Evolutionary conservation across 1,140 invertebrate species (phyloP).

Genomic region (Hyphantria cunea): DNA sequence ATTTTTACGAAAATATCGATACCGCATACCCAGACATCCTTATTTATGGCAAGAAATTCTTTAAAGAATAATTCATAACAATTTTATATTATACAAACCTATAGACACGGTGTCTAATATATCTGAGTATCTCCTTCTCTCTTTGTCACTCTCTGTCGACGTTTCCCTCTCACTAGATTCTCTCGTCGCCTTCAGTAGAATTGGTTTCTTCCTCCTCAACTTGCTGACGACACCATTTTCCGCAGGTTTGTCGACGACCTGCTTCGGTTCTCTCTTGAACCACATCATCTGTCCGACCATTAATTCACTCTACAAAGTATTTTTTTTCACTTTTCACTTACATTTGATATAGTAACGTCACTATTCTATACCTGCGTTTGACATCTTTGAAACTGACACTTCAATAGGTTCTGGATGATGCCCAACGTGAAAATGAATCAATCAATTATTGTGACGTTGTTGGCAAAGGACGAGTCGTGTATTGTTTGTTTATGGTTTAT

Average conservation of each 20-base stretch:
- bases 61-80: not conserved
- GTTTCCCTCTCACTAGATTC: conserved; percentile 76
- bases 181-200: conserved; percentile 60
- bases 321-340: not conserved
- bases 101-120: conserved; percentile 72
- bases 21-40: conserved; percentile 12
- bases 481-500: conserved; percentile 5
- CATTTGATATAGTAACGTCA: conserved; percentile 11
- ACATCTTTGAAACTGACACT: conserved; percentile 6
- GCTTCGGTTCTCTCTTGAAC: conserved; percentile 72
- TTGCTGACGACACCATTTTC: conserved; percentile 64
- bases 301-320: not conserved
- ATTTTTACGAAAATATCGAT: conserved; percentile 6
- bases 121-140: conserved; percentile 70
- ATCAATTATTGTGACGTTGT: conserved; percentile 26
- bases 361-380: not conserved
- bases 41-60: conserved; percentile 44
- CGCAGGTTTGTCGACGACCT: conserved; percentile 55
- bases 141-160: conserved; percentile 72
- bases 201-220: conserved; percentile 63
- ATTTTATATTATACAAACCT: conserved; percentile 54
- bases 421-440: conserved; percentile 23
- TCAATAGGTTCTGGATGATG: conserved; percentile 10
- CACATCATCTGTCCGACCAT: conserved; percentile 74
- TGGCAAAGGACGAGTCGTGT: conserved; percentile 2